Conservation (phyloP, 2,888 invertebrate genomes). For the Reticulitermes lucifugus region DNA sequence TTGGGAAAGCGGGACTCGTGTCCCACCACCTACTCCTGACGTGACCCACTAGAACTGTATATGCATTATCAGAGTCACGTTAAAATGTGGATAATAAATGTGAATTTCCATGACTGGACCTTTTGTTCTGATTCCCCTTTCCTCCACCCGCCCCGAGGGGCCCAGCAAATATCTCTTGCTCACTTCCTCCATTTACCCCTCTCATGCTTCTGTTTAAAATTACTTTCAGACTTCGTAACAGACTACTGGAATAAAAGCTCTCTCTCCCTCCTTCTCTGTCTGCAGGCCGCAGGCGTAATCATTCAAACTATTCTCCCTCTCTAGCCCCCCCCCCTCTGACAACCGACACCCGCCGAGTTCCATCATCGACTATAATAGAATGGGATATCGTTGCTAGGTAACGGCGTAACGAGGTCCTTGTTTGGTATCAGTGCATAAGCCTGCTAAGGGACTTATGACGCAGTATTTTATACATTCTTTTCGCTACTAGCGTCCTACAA, state of each 20-base stretch:
- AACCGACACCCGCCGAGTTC: slow-evolving; percentile 31
- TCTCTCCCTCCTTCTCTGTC: background rate
- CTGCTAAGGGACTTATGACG: slow-evolving; percentile 29
- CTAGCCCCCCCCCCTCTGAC: background rate
- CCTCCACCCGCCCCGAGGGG: background rate
- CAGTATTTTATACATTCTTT: background rate
- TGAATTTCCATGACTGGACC: slow-evolving; percentile 29
- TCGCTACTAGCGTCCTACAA: background rate
- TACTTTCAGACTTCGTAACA: slow-evolving; percentile 36
- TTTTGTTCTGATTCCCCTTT: slow-evolving; percentile 21
- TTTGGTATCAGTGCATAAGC: slow-evolving; percentile 31
- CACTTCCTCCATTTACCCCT: background rate
- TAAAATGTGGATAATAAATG: slow-evolving; percentile 44
- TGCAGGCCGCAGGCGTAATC: slow-evolving; percentile 35
- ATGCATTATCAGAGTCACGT: slow-evolving; percentile 38
- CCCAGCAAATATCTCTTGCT: slow-evolving; percentile 1
- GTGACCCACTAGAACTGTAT: slow-evolving; percentile 33
- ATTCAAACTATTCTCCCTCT: slow-evolving; percentile 12
- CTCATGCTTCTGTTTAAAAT: slow-evolving; percentile 18
- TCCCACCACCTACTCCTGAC: background rate
- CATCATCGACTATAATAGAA: slow-evolving; percentile 40
- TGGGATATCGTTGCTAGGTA: slow-evolving; percentile 49
- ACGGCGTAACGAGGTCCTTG: slow-evolving; percentile 43
- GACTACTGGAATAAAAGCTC: slow-evolving; percentile 17
- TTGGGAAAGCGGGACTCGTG: background rate